These are phyloP conservation scores for Ypsolopha scabrella DNA, from an alignment of 2,888 invertebrate genomes.

Conservation along the genomic window DNA sequence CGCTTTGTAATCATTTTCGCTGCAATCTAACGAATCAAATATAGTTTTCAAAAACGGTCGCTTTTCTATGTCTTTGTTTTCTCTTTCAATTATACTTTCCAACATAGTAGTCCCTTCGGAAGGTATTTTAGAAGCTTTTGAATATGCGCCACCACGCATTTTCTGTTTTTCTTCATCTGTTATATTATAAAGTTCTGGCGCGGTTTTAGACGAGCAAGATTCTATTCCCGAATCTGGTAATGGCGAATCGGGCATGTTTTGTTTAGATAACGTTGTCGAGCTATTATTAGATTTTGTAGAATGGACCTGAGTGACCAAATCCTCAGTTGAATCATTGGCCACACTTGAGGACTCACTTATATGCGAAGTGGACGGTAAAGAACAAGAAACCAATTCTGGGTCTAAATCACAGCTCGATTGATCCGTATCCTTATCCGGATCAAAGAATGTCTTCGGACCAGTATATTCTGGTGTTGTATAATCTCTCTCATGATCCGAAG, in stretches of 20 bases:
- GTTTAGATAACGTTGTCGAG: slow-evolving; percentile 19
- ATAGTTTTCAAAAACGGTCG: slow-evolving; percentile 92
- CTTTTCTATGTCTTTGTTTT: slow-evolving; percentile 59
- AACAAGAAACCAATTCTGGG: slow-evolving; percentile 59
- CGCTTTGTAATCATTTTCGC: slow-evolving; percentile 94
- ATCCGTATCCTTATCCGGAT: slow-evolving; percentile 34
- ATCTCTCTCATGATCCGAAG: slow-evolving; percentile 49
- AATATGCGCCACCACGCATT: slow-evolving; percentile 32
- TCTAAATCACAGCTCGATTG: slow-evolving; percentile 64
- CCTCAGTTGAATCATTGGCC: slow-evolving; percentile 60
- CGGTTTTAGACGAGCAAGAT: slow-evolving; percentile 43
- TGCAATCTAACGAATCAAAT: slow-evolving; percentile 86
- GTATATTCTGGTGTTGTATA: slow-evolving; percentile 56
- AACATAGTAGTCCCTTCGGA: slow-evolving; percentile 27
- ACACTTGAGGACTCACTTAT: slow-evolving; percentile 61
- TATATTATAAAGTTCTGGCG: slow-evolving; percentile 76
- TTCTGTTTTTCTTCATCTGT: slow-evolving; percentile 95
- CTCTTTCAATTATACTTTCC: slow-evolving; percentile 42
- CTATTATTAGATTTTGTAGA: slow-evolving; percentile 21
- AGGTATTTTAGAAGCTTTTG: slow-evolving; percentile 12
- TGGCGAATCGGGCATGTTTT: slow-evolving; percentile 63
- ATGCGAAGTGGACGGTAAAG: slow-evolving; percentile 65
- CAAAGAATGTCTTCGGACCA: slow-evolving; percentile 46
- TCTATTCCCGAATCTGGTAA: slow-evolving; percentile 58
- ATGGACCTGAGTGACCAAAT: slow-evolving; percentile 51